Conservation (phyloP, 2,888 invertebrate genomes). For the Ecliptopera silaceata region DNA sequence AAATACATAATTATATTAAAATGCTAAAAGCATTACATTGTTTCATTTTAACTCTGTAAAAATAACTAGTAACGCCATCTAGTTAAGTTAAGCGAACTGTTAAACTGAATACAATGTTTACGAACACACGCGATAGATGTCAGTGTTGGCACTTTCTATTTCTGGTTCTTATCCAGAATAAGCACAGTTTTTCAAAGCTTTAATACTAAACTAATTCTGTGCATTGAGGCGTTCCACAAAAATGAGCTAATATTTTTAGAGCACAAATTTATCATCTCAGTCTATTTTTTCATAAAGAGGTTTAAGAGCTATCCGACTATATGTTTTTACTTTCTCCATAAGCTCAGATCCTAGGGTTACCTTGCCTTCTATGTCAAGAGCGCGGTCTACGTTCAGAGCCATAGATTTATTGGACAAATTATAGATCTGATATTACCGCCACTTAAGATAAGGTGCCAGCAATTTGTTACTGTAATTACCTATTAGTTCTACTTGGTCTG, state of each 20-base stretch:
- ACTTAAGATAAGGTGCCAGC: constrained; percentile 22
- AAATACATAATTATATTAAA: constrained; percentile 41
- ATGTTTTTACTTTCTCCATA: too few relatives aligned
- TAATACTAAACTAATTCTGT: too few relatives aligned
- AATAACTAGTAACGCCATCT: constrained; percentile 13
- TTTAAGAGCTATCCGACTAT: too few relatives aligned
- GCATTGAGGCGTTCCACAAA: too few relatives aligned
- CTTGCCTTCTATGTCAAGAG: not conserved
- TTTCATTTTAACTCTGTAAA: constrained; percentile 7
- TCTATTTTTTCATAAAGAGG: too few relatives aligned
- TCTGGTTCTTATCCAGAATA: not conserved
- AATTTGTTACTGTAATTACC: constrained; percentile 15
- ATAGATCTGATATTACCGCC: constrained; percentile 19
- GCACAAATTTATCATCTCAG: too few relatives aligned
- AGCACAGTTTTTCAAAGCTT: not conserved
- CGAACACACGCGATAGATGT: constrained; percentile 2
- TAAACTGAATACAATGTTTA: not conserved
- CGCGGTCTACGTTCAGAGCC: not conserved
- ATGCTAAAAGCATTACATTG: constrained; percentile 21
- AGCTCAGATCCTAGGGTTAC: not conserved
- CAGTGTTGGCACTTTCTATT: constrained; percentile 3
- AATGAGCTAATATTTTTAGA: too few relatives aligned
- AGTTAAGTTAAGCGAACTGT: not conserved
- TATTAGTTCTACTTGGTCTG: not conserved
- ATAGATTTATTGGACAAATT: constrained; percentile 21